Percentiles rank a stretch among this genome's conserved stretches.
phyloP scores from a whole-genome alignment of 1,140 invertebrate genomes.

The Brachystomella parvula region DNA sequence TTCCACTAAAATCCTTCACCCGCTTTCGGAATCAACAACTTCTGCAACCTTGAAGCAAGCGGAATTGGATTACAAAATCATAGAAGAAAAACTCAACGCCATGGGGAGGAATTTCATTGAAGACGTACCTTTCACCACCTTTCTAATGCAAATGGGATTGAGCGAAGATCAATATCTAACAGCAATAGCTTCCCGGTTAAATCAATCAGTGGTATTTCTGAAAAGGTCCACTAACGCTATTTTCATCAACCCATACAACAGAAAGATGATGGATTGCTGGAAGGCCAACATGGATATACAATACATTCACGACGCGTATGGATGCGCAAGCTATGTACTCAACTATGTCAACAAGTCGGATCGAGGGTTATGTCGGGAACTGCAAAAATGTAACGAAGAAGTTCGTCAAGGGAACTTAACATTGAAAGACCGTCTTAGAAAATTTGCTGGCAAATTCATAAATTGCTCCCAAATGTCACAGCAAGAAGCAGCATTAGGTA shows the following conservation, averaged over 20 bases:
- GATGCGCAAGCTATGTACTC: background rate
- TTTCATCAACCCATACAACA: background rate
- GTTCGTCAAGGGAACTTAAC: background rate
- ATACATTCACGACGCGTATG: conserved; percentile 1
- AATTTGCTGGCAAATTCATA: background rate
- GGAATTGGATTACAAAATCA: no score
- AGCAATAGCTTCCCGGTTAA: background rate
- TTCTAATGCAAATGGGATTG: no score
- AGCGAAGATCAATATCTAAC: no score
- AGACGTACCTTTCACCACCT: no score
- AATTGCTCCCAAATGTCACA: conserved; percentile 10
- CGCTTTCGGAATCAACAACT: no score
- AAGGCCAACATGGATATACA: background rate
- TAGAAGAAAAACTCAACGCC: no score
- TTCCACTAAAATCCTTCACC: no score
- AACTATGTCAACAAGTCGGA: background rate
- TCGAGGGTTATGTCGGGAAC: background rate
- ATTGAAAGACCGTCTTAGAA: conserved; percentile 6
- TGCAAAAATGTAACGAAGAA: background rate
- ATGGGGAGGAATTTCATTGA: no score
- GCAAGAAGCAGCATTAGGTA: conserved; percentile 20
- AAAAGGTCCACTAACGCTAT: background rate
- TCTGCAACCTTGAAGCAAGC: no score
- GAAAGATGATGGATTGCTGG: background rate
- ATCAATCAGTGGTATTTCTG: background rate